These are phyloP conservation scores for Patella pellucida DNA, from an alignment of 2,888 invertebrate species.

Conservation along the genomic window DNA sequence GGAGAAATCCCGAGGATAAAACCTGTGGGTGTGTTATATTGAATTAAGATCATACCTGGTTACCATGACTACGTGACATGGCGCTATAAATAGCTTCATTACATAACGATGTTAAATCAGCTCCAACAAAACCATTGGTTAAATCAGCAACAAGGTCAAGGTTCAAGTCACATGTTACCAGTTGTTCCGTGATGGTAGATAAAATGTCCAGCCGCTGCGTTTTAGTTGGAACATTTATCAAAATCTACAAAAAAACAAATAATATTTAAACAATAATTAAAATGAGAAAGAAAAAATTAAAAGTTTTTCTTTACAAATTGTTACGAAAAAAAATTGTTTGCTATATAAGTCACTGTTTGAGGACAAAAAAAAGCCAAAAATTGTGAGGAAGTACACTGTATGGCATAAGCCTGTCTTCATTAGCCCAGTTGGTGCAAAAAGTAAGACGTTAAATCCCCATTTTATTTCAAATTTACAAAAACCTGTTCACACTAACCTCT, in stretches of 20 bases:
- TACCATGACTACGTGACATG: slow-evolving; percentile 26
- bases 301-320: no score
- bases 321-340: no score
- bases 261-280: neutral
- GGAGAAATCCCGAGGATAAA: no score
- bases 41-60: neutral
- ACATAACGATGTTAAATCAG: slow-evolving; percentile 74
- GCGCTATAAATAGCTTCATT: slow-evolving; percentile 60
- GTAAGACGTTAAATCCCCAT: no score
- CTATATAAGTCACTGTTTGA: no score
- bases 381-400: no score
- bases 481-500: slow-evolving; percentile 70
- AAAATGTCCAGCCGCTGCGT: slow-evolving; percentile 72
- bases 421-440: no score
- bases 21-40: no score
- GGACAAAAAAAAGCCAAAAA: no score
- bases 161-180: slow-evolving; percentile 47
- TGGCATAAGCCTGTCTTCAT: no score
- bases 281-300: no score
- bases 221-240: slow-evolving; percentile 73
- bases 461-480: neutral
- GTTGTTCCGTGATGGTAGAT: slow-evolving; percentile 48
- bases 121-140: slow-evolving; percentile 76
- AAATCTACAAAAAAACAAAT: slow-evolving; percentile 62
- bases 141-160: slow-evolving; percentile 69